Conservation (phyloP, 2,113 vertebrate species). For the Perognathus longimembris region DNA sequence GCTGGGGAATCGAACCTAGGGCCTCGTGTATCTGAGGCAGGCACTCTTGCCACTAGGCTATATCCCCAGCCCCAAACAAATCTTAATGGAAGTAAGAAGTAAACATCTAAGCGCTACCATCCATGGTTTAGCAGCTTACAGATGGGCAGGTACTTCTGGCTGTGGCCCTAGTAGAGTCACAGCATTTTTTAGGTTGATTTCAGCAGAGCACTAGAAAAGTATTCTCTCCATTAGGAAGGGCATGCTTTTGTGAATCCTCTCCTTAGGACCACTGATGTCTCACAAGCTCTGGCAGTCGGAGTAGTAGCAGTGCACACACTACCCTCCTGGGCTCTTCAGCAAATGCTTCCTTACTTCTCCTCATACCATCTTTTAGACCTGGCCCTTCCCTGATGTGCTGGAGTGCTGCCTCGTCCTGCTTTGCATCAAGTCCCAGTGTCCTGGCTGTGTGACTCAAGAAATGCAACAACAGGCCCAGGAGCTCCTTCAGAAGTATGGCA, state of each 20-base stretch:
- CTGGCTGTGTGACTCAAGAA: conserved; percentile 69
- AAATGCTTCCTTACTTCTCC: neutral
- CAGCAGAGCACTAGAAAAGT: neutral
- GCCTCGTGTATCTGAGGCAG: too few relatives aligned
- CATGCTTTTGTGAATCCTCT: neutral
- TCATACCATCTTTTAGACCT: conserved; percentile 84
- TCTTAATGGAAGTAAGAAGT: neutral
- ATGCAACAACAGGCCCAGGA: conserved; percentile 84
- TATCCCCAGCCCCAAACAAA: too few relatives aligned
- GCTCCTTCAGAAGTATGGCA: conserved; percentile 87
- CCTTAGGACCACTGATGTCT: neutral
- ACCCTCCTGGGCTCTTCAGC: neutral
- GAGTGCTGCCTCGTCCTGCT: conserved; percentile 95
- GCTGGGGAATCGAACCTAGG: too few relatives aligned
- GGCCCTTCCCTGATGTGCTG: conserved; percentile 92
- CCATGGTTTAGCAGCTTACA: neutral
- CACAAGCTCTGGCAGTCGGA: too few relatives aligned
- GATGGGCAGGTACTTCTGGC: too few relatives aligned
- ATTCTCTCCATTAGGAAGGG: neutral
- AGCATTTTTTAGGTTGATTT: neutral
- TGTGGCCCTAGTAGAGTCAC: neutral
- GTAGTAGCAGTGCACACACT: neutral
- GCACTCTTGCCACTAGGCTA: too few relatives aligned
- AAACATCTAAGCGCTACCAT: neutral
- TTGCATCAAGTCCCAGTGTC: conserved; percentile 81